Evolutionary conservation across 2,113 vertebrate species (phyloP).

Genomic region (Mormyrus lacerda): DNA sequence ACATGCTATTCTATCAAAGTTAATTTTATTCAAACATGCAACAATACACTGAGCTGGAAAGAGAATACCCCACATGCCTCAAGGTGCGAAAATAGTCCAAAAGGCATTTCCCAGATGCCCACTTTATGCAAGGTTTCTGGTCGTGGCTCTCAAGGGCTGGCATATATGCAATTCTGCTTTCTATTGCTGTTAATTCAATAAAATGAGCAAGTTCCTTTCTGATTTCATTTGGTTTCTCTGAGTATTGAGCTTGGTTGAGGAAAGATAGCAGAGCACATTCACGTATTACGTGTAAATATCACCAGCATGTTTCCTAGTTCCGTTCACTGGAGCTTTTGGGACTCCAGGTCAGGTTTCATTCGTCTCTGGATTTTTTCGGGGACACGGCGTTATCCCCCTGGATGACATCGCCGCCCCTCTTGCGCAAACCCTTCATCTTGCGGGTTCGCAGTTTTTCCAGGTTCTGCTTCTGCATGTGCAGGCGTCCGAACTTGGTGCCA

Average conservation of each 20-base stretch:
- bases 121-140: background rate
- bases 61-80: background rate
- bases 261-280: background rate
- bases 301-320: background rate
- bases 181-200: background rate
- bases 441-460: constrained; percentile 82
- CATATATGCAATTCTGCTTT: background rate
- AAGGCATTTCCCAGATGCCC: background rate
- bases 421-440: constrained; percentile 91
- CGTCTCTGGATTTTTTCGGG: constrained; percentile 63
- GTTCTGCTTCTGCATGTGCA: constrained; percentile 97
- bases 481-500: constrained; percentile 80
- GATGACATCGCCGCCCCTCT: constrained; percentile 60
- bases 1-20: background rate
- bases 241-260: background rate
- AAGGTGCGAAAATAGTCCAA: background rate
- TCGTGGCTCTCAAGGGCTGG: background rate
- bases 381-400: constrained; percentile 30
- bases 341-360: constrained; percentile 19
- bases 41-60: background rate
- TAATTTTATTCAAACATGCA: background rate
- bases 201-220: background rate
- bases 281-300: background rate
- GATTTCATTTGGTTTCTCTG: background rate
- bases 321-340: background rate